Evolutionary conservation across 2,113 vertebrate genomes (phyloP), one percentile per base, ranked within the genome.

Genomic region (Podocnemis expansa): DNA sequence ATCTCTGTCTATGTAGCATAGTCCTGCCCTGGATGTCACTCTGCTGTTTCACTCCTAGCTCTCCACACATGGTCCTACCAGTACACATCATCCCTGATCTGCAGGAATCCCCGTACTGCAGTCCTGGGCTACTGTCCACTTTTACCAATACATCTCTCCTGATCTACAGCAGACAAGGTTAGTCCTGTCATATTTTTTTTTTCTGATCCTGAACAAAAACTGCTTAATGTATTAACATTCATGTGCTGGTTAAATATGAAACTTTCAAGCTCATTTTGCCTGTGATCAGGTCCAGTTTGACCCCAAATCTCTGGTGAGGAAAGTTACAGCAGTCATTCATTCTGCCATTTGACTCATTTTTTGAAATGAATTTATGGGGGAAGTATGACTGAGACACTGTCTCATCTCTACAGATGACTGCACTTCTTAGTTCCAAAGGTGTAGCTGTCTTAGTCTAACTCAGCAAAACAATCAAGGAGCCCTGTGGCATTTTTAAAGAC

Each of bases 281-380:
- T 56, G 60, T 34, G 75, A 47, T 76, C 54, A 47, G 17, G 45
- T 8, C 14, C 49, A 21, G 43, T 86, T 93, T 78, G 10, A 95
- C n/a, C 45, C 1, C 17, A 88, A n/a, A 92, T 49, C 27, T 90
- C 70, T 85, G 49, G 79, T 70, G 5, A 2, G 6, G 75, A 78
- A 87, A 81, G 8, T 11, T 60, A 10, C 47, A 79, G 21, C 38
- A 91, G 5, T 45, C 17, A 51, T 75, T 75, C 1, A 78, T 22
- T 81, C 29, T 49, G 43, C 19, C 63, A 89, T 17, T 2, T 0
- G 0, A 31, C 0, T 10, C 4, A 70, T 88, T 55, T 51, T 34
- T 19, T 52, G 45, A 78, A 86, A 43, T 3, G 1, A 34, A 86
- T 85, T 81, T 82, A 76, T 3, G 4, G 29, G 1, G 1, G 43